These are phyloP conservation scores for Orthosia incerta DNA, from an alignment of 2,888 invertebrate species.

Conservation along the genomic window DNA sequence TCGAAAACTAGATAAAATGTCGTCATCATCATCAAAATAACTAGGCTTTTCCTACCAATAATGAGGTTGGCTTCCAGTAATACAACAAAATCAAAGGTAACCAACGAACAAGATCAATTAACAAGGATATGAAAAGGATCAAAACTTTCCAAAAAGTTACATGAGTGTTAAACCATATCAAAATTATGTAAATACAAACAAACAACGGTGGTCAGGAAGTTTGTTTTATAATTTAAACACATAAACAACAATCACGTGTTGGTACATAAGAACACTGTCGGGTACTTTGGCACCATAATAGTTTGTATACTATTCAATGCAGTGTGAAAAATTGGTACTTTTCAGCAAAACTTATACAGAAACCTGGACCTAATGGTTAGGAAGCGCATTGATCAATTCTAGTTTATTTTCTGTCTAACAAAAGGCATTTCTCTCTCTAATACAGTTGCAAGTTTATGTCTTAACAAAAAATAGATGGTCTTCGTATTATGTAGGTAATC, in stretches of 20 bases:
- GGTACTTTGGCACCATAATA: background rate
- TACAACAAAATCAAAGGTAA: background rate
- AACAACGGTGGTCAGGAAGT: background rate
- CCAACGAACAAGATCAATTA: background rate
- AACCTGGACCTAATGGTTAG: background rate
- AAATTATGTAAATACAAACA: background rate
- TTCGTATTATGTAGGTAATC: background rate
- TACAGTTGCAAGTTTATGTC: background rate
- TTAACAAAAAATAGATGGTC: background rate
- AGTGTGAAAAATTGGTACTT: constrained; percentile 21
- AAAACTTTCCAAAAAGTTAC: background rate
- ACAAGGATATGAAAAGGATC: background rate
- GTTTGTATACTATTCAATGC: background rate
- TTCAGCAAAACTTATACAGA: background rate
- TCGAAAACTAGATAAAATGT: too few relatives aligned
- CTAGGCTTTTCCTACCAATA: background rate
- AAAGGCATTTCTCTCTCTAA: background rate
- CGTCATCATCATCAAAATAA: too few relatives aligned
- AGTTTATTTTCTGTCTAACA: background rate
- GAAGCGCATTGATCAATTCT: background rate
- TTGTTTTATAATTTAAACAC: background rate
- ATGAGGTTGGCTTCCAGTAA: background rate
- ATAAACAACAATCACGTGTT: constrained; percentile 19
- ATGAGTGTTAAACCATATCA: background rate
- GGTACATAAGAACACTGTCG: background rate